These are phyloP conservation scores for Phycodurus eques DNA, from an alignment of 2,113 vertebrate species.

Conservation along the genomic window DNA sequence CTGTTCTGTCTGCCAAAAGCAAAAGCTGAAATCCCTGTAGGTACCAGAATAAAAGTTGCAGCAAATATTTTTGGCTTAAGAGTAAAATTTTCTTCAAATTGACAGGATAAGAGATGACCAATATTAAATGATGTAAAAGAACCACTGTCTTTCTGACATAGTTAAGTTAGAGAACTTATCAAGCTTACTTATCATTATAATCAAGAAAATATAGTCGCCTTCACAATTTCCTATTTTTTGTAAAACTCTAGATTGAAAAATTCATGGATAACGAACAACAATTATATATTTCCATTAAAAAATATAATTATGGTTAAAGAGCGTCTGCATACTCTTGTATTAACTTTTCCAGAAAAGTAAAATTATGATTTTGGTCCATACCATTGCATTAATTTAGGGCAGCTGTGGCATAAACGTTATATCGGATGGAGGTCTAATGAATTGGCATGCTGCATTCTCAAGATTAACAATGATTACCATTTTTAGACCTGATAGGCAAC, in stretches of 20 bases:
- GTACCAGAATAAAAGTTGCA: not conserved
- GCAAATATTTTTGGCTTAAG: not conserved
- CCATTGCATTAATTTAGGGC: not conserved
- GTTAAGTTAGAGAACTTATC: not conserved
- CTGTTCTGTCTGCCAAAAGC: conserved; percentile 16
- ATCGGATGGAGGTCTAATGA: not conserved
- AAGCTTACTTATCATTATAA: not conserved
- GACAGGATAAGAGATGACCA: no score
- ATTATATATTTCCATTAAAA: no score
- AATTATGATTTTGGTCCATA: not conserved
- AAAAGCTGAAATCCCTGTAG: conserved; percentile 17
- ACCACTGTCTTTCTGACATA: not conserved
- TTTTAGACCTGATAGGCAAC: not conserved
- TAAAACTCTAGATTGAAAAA: not conserved
- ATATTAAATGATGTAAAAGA: not conserved
- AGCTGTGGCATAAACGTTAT: not conserved
- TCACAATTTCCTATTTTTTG: no score
- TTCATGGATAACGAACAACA: not conserved
- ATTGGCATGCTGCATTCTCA: not conserved
- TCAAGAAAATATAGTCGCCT: no score
- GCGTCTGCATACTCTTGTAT: not conserved
- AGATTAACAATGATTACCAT: not conserved
- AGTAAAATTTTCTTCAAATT: no score
- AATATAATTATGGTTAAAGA: no score
- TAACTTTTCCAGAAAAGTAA: not conserved